phyloP scores from a whole-genome alignment of 1,140 invertebrate species.

The Neomicropteryx cornuta region DNA sequence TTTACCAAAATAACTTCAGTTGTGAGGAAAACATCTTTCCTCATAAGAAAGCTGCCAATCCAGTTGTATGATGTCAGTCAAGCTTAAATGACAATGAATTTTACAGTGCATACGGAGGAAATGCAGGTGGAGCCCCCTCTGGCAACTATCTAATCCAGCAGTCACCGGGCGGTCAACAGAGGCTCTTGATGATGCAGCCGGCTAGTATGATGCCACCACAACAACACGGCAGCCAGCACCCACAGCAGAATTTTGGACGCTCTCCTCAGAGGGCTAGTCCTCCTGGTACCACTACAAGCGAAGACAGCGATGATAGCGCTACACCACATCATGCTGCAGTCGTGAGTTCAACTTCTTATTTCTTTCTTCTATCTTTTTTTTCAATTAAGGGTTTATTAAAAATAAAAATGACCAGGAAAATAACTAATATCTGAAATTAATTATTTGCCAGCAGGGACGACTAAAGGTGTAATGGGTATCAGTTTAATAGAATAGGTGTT shows the following conservation, averaged over 20 bases:
- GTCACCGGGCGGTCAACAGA: conserved; percentile 49
- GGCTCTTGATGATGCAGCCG: conserved; percentile 47
- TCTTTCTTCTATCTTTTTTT: not conserved
- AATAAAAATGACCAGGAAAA: too few species aligned
- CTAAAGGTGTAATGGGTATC: too few species aligned
- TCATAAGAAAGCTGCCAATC: too few species aligned
- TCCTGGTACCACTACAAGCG: conserved; percentile 61
- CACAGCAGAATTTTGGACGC: conserved; percentile 36
- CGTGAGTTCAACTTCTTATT: conserved; percentile 31
- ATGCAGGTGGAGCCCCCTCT: conserved; percentile 29
- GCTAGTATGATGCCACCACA: conserved; percentile 41
- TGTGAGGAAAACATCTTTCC: too few species aligned
- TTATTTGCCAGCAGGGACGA: too few species aligned
- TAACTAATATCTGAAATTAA: too few species aligned
- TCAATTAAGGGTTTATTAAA: too few species aligned
- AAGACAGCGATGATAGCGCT: conserved; percentile 81
- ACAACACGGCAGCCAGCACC: conserved; percentile 18
- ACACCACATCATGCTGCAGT: conserved; percentile 50
- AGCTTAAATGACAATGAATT: too few species aligned
- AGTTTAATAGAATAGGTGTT: too few species aligned
- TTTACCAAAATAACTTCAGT: too few species aligned
- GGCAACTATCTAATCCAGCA: conserved; percentile 44
- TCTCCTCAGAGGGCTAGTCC: conserved; percentile 43
- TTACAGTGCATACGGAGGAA: too few species aligned
- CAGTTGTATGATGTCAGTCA: too few species aligned